Percentiles rank a stretch among this genome's conserved stretches.
These are phyloP conservation scores for Calameuta filiformis DNA, from an alignment of 2,888 invertebrate species.

Conservation along the genomic window DNA sequence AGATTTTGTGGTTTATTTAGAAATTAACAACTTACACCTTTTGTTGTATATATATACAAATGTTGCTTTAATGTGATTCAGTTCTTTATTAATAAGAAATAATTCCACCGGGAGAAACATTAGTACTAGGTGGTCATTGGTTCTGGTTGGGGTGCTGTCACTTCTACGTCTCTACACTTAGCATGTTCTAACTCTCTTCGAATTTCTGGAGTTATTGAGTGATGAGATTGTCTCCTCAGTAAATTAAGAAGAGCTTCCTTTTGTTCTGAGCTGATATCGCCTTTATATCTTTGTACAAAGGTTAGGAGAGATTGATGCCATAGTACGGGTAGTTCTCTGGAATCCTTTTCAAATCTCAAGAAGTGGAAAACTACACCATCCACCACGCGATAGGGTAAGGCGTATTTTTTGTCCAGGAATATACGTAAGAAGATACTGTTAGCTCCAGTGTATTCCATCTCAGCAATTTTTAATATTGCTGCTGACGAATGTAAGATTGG, in stretches of 20 bases:
- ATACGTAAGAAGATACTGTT: constrained; percentile 94
- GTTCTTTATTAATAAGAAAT: neutral
- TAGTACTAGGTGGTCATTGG: constrained; percentile 37
- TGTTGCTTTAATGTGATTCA: neutral
- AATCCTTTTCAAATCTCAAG: constrained; percentile 87
- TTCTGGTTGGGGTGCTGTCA: constrained; percentile 52
- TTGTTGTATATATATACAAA: neutral
- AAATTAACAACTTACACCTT: neutral
- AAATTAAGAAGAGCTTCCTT: constrained; percentile 86
- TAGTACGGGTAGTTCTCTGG: constrained; percentile 88
- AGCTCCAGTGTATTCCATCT: constrained; percentile 97
- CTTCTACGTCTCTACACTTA: constrained; percentile 81
- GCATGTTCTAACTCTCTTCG: constrained; percentile 87
- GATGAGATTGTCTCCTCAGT: constrained; percentile 78
- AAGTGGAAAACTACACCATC: constrained; percentile 97
- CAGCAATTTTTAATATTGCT: constrained; percentile 93
- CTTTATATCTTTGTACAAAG: constrained; percentile 95
- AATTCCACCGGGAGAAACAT: neutral
- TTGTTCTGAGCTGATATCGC: constrained; percentile 94
- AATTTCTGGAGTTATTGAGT: constrained; percentile 83
- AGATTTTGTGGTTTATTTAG: neutral
- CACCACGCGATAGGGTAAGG: constrained; percentile 93
- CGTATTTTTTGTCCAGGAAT: constrained; percentile 97
- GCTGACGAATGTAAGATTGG: constrained; percentile 96
- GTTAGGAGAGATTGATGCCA: constrained; percentile 97